Base-by-base conservation (phyloP, 2,113 vertebrate genomes). In the Ellobius talpinus region DNA sequence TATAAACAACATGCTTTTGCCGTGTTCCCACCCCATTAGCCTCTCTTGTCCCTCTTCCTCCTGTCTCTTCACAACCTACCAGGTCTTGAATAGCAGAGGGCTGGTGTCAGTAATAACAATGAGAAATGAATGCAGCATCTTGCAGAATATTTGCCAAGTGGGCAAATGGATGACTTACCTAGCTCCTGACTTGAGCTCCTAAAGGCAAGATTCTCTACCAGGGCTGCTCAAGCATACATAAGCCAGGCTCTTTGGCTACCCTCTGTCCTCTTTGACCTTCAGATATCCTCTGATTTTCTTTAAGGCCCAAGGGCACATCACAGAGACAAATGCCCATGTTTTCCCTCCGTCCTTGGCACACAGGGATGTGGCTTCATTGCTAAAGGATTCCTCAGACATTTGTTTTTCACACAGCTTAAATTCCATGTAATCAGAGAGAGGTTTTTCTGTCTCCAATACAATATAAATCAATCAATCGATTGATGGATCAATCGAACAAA, bases 301-400 rank as follows among this genome's bases (percentile, higher is more conserved):
- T 55, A 78, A 90, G 88, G 94, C 90, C 58, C 5, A 5, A 52
- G 17, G 39, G 52, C 19, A 11, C 58, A 72, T 95, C 63, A 45
- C n/a, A 96, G 90, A 65, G 85, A 31, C 66, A 78, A 61, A 90
- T 50, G 7, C 76, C 79, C 21, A 65, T 42, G 2, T 61, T 36
- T 19, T 50, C 50, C 68, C 55, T 8, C 36, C 72, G 63, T 24
- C 82, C 63, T 92, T 24, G 87, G 55, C n/a, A 70, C 89, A 95
- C 33, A 45, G 90, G 95, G 87, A 90, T 72, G 81, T 88, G 70
- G 90, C 95, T 96, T 95, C 66, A 29, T 88, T 87, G 4, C 65
- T 10, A 92, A 92, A 90, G 2, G 45, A 87, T 72, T 84, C 36
- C 77, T 94, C 31, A 47, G 50, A 88, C 45, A 87, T 23, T 39